These are phyloP conservation scores for Polia nebulosa DNA, from an alignment of 2,888 invertebrate genomes.

Conservation along the genomic window DNA sequence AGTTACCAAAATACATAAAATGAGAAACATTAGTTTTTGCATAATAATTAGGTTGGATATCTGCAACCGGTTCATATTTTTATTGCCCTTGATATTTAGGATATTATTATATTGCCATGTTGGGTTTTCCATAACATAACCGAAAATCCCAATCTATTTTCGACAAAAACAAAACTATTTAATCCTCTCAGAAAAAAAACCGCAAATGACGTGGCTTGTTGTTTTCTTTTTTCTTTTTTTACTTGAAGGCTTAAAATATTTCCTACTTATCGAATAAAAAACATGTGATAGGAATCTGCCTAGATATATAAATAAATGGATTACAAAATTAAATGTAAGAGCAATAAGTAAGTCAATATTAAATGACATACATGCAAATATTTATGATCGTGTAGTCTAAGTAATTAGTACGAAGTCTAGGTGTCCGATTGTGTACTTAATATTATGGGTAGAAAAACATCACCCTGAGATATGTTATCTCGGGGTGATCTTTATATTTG, in stretches of 20 bases:
- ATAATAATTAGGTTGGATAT: no score
- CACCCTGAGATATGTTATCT: neutral
- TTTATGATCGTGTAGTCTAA: neutral
- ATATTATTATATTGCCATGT: no score
- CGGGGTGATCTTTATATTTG: neutral
- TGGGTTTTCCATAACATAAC: neutral
- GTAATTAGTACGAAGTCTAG: slow-evolving; percentile 35
- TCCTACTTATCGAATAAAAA: neutral
- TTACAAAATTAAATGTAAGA: neutral
- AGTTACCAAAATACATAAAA: neutral
- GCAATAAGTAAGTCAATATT: neutral
- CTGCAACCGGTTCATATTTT: neutral
- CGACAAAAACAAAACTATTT: neutral
- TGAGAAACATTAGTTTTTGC: neutral
- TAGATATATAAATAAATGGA: neutral
- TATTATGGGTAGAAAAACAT: slow-evolving; percentile 1
- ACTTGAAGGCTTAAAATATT: no score
- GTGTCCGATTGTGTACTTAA: neutral
- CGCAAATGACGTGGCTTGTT: neutral
- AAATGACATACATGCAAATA: slow-evolving; percentile 8
- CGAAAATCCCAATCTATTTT: neutral
- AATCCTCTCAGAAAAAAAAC: neutral
- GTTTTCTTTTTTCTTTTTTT: neutral
- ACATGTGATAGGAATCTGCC: neutral
- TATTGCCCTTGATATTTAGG: neutral